Conservation (phyloP, 2,888 invertebrate genomes). For the Proisotoma minuta region DNA sequence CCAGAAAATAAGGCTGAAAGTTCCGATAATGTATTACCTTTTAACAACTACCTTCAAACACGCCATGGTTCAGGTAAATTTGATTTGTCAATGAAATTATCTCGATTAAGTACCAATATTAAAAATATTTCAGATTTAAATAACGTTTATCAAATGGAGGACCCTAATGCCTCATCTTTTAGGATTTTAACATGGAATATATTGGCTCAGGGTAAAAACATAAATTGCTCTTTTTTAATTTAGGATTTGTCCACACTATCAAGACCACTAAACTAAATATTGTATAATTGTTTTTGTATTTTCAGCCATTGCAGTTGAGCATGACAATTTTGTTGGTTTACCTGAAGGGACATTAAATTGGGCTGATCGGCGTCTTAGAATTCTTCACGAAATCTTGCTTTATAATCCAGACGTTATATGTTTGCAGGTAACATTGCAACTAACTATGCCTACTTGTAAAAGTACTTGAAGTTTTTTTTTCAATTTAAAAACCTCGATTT, state of each 20-base stretch:
- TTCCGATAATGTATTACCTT: not conserved
- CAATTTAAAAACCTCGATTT: not conserved
- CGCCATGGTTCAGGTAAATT: too few relatives aligned
- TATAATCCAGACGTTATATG: constrained; percentile 67
- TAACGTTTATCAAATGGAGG: too few relatives aligned
- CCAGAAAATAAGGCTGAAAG: not conserved
- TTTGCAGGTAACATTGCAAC: constrained; percentile 58
- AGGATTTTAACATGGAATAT: constrained; percentile 68
- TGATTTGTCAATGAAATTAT: too few relatives aligned
- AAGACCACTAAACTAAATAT: not conserved
- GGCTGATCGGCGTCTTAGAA: constrained; percentile 62
- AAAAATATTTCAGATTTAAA: too few relatives aligned
- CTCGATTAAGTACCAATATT: too few relatives aligned
- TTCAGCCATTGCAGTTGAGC: constrained; percentile 64
- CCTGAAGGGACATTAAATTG: constrained; percentile 67
- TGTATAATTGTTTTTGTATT: constrained; percentile 45
- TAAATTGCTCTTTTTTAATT: not conserved
- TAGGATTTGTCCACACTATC: not conserved
- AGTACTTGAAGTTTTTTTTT: too few relatives aligned
- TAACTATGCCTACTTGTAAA: not conserved
- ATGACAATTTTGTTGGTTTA: constrained; percentile 67
- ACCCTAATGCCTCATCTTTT: too few relatives aligned
- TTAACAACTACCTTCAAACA: too few relatives aligned
- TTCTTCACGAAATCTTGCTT: constrained; percentile 66
- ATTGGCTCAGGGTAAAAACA: constrained; percentile 64